Percentiles rank a stretch among this genome's conserved stretches.
These are phyloP conservation scores for Bombus polaris DNA, from an alignment of 1,140 invertebrate species.

Conservation along the genomic window DNA sequence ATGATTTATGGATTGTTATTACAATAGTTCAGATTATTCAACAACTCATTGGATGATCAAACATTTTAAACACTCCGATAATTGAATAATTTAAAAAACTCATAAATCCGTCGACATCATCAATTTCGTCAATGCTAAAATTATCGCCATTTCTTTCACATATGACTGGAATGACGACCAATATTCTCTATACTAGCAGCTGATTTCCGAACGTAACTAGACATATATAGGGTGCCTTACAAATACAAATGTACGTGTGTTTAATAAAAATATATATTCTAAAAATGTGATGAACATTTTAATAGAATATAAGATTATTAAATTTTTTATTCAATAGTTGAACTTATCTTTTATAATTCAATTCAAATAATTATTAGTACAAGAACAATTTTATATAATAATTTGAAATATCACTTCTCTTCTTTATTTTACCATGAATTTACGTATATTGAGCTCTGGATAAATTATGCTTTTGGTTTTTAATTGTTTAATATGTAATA, in stretches of 20 bases:
- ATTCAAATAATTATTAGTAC: neutral
- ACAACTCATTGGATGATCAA: neutral
- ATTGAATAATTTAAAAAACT: neutral
- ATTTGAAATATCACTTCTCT: neutral
- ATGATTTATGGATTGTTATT: neutral
- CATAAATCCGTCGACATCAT: neutral
- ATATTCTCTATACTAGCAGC: conserved; percentile 34
- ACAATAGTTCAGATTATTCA: neutral
- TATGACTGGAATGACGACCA: neutral
- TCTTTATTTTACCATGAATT: neutral
- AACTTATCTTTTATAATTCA: neutral
- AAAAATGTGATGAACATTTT: neutral
- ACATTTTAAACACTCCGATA: neutral
- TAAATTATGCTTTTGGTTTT: neutral
- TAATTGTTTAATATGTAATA: neutral
- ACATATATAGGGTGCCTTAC: conserved; percentile 20
- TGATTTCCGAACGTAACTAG: conserved; percentile 33
- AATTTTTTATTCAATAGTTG: neutral
- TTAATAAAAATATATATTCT: conserved; percentile 29
- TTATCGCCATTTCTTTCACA: neutral
- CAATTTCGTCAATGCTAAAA: neutral
- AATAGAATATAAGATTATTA: neutral
- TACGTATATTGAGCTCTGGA: neutral
- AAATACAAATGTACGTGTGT: neutral
- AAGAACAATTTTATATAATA: neutral